phyloP scores from a whole-genome alignment of 30 jellyfish, hydroid and myxozoan species.

The Nemopilema nomurai region DNA sequence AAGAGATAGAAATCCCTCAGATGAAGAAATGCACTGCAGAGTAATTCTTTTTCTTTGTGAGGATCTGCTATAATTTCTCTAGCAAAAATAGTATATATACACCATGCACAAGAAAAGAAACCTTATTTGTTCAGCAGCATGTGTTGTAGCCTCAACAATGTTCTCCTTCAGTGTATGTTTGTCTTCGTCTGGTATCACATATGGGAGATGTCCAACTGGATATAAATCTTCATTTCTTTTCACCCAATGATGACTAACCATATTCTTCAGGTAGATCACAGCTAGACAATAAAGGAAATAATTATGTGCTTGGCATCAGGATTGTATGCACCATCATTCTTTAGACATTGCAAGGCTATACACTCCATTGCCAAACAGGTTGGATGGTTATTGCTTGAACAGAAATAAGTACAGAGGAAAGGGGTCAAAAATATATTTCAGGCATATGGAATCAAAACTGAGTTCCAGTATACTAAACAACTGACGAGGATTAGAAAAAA shows the following conservation, averaged over 20 bases:
- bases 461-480: too few relatives aligned
- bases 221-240: slow-evolving; percentile 48
- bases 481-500: too few relatives aligned
- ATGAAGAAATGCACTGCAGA: too few relatives aligned
- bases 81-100: background rate
- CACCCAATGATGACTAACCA: slow-evolving; percentile 83
- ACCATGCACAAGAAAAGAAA: background rate
- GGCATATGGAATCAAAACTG: too few relatives aligned
- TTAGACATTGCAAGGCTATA: too few relatives aligned
- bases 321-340: background rate
- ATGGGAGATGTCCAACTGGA: slow-evolving; percentile 61
- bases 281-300: slow-evolving; percentile 47
- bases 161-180: slow-evolving; percentile 69
- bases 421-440: too few relatives aligned
- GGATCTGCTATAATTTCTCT: too few relatives aligned
- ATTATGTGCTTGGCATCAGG: background rate
- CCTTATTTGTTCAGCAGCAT: slow-evolving; percentile 92
- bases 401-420: too few relatives aligned
- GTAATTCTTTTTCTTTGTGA: too few relatives aligned
- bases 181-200: slow-evolving; percentile 76
- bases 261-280: slow-evolving; percentile 82
- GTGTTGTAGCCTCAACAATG: slow-evolving; percentile 86
- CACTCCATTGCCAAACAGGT: too few relatives aligned
- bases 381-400: too few relatives aligned
- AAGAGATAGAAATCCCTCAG: too few relatives aligned